A percentile compares a stretch with the other conserved stretches of the same genome.
Evolutionary conservation across 1,140 invertebrate species (phyloP).

Genomic region (Drosophila lowei): DNA sequence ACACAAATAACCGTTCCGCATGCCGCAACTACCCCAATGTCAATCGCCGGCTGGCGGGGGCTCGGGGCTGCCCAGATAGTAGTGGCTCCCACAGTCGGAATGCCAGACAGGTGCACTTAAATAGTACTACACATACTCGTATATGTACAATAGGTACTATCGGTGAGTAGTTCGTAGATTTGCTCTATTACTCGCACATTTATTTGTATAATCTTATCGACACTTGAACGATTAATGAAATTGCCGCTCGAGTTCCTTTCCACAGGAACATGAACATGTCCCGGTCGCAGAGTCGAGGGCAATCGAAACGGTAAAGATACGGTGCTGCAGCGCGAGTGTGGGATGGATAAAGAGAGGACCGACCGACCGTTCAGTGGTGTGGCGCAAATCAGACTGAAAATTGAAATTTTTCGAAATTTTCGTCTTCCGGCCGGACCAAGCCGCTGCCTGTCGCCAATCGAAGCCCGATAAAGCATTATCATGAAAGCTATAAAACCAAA

Average conservation of each 20-base stretch:
- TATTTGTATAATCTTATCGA: slow-evolving; percentile 34
- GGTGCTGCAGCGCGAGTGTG: too few relatives aligned
- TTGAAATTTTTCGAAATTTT: slow-evolving; percentile 39
- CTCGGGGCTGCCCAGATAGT: background rate
- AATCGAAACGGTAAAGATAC: background rate
- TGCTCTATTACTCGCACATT: slow-evolving; percentile 26
- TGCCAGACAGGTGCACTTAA: slow-evolving; percentile 46
- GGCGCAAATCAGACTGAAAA: slow-evolving; percentile 65
- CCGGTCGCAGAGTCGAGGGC: too few relatives aligned
- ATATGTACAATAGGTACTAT: too few relatives aligned
- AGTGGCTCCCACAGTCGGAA: background rate
- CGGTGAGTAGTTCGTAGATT: background rate
- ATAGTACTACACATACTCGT: background rate
- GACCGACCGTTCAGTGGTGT: slow-evolving; percentile 48
- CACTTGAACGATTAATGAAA: slow-evolving; percentile 41
- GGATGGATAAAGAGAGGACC: slow-evolving; percentile 1
- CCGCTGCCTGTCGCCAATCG: slow-evolving; percentile 37
- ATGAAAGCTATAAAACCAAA: slow-evolving; percentile 33
- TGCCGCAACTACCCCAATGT: slow-evolving; percentile 35
- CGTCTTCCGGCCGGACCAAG: slow-evolving; percentile 13
- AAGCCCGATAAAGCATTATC: slow-evolving; percentile 65
- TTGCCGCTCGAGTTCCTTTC: slow-evolving; percentile 33
- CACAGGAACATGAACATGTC: slow-evolving; percentile 10
- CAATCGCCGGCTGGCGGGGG: slow-evolving; percentile 13
- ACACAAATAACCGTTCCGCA: slow-evolving; percentile 17